Conservation (phyloP, 2,797 vertebrate genomes). For the Danio jaintianensis region DNA sequence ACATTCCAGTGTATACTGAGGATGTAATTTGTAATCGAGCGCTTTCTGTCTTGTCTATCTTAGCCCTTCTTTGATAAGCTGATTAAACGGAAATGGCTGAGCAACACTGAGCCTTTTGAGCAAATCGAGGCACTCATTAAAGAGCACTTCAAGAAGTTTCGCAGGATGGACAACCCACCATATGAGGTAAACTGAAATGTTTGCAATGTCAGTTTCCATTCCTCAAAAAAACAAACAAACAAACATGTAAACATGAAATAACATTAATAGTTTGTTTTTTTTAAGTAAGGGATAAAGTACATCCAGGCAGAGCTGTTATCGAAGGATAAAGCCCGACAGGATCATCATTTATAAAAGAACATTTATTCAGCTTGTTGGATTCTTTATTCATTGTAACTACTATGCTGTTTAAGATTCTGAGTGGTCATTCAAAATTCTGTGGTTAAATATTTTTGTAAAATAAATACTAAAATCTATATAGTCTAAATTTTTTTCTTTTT, state of each 20-base stretch:
- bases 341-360: too few species aligned
- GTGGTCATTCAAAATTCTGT: neutral
- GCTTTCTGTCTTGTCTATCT: constrained; percentile 18
- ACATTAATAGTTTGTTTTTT: too few species aligned
- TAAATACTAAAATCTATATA: neutral
- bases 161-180: constrained; percentile 83
- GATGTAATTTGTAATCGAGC: constrained; percentile 27
- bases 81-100: constrained; percentile 91
- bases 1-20: constrained; percentile 17
- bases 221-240: neutral
- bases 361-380: neutral
- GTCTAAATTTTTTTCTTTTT: neutral
- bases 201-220: neutral
- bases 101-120: constrained; percentile 83
- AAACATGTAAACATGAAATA: too few species aligned
- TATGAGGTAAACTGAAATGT: constrained; percentile 81
- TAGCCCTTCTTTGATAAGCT: constrained; percentile 88
- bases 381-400: neutral
- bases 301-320: too few species aligned
- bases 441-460: neutral
- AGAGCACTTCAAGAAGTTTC: constrained; percentile 82
- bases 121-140: constrained; percentile 81
- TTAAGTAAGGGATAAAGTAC: too few species aligned
- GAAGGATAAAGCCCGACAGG: too few species aligned
- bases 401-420: neutral